phyloP scores from a whole-genome alignment of 2,113 vertebrate species.

The Gobiocypris rarus region DNA sequence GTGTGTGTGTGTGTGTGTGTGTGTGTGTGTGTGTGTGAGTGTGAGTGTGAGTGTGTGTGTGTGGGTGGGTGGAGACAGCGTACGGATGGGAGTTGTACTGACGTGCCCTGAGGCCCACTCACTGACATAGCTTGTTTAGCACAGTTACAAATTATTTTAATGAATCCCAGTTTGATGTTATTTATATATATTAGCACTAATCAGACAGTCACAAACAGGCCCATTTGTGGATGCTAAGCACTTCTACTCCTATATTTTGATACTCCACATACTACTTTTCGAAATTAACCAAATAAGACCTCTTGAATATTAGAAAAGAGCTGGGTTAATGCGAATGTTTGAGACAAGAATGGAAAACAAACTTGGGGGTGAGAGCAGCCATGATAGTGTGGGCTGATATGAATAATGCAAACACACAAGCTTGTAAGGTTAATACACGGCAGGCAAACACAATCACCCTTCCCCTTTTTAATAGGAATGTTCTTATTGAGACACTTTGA shows the following conservation, averaged over 20 bases:
- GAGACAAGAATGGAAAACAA: constrained; percentile 35
- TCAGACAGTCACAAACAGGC: constrained; percentile 41
- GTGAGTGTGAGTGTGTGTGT: neutral
- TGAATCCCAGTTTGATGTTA: constrained; percentile 56
- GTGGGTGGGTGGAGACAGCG: constrained; percentile 8
- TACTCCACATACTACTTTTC: constrained; percentile 9
- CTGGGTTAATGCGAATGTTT: constrained; percentile 34
- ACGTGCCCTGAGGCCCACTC: constrained; percentile 44
- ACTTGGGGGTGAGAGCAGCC: constrained; percentile 21
- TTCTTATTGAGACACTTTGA: constrained; percentile 49
- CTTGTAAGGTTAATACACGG: constrained; percentile 48
- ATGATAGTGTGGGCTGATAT: constrained; percentile 41
- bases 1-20: too few species aligned
- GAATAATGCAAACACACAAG: constrained; percentile 53
- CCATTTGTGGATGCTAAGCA: constrained; percentile 28
- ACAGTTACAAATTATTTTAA: constrained; percentile 56
- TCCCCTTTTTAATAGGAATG: constrained; percentile 54
- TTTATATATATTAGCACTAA: constrained; percentile 49
- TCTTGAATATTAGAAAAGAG: constrained; percentile 20
- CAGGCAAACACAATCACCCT: constrained; percentile 55
- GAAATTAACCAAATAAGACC: constrained; percentile 36
- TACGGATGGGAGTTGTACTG: constrained; percentile 41
- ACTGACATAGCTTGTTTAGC: constrained; percentile 56
- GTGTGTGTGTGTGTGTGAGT: neutral
- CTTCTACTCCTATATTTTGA: constrained; percentile 7